Percentiles rank a stretch among this genome's conserved stretches.
Evolutionary conservation across 2,113 vertebrate genomes (phyloP).

Genomic region (Phalacrocorax brasilianus): DNA sequence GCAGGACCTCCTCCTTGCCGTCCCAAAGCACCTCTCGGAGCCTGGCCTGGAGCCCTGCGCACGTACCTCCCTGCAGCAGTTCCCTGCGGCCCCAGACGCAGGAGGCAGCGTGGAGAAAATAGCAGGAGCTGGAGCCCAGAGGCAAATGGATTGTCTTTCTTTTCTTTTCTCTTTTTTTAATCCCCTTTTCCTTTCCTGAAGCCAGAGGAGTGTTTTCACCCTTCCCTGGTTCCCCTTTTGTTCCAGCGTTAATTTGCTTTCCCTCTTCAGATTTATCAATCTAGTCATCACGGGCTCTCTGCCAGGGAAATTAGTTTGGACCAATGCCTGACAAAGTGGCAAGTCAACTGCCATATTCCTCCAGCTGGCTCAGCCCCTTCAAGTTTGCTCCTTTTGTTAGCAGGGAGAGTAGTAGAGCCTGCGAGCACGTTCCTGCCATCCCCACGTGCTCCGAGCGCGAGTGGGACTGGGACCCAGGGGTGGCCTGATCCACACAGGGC

Average conservation of each 20-base stretch:
- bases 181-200: not conserved
- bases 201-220: constrained; percentile 32
- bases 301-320: constrained; percentile 73
- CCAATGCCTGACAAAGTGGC: constrained; percentile 66
- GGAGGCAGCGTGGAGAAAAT: not conserved
- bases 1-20: not conserved
- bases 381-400: constrained; percentile 54
- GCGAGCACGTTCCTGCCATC: not conserved
- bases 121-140: not conserved
- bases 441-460: rapidly evolving
- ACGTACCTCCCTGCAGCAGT: not conserved
- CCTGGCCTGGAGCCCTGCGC: not conserved
- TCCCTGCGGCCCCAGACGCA: not conserved
- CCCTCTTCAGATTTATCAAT: constrained; percentile 71
- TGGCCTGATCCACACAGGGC: rapidly evolving
- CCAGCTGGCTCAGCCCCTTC: constrained; percentile 58
- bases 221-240: constrained; percentile 56
- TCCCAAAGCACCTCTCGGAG: not conserved
- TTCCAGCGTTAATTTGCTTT: constrained; percentile 69
- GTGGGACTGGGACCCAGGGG: not conserved
- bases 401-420: not conserved
- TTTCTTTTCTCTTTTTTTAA: not conserved
- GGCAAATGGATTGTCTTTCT: not conserved
- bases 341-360: constrained; percentile 59
- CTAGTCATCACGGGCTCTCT: constrained; percentile 61